Evolutionary conservation across 2,113 vertebrate genomes (phyloP), one percentile per base, ranked within the genome.

Genomic region (Phalacrocorax brasilianus): DNA sequence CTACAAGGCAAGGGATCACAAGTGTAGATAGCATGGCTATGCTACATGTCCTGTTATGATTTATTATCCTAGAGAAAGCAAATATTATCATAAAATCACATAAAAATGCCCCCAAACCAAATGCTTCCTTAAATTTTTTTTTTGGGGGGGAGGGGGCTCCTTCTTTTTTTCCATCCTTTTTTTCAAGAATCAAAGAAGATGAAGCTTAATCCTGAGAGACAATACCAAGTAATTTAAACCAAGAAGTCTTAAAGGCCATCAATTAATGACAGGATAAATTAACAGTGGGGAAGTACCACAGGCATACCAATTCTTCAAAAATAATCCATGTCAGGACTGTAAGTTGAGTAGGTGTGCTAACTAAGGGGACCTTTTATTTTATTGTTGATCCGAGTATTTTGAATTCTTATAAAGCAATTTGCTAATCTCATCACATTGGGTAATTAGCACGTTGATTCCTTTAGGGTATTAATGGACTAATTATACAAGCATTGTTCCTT

Each of bases 61-160:
- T 90, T 87, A 94, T 86, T 85, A 72, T 52, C 89, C 38, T 26
- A 90, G 65, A 56, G 91, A 96, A 97, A 93, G 88, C 68, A 92
- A 97, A 87, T 66, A 49, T 38, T 65, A 67, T 52, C 65, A 92
- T 76, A 88, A 80, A 93, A 70, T n/a, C 52, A 79, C 0, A 3
- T 13, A 35, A 52, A 78, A 89, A 53, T n/a, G 45, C 14, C 13
- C 22, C 22, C 6, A 84, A 85, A 28, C 17, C 44, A 67, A 74
- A 76, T 10, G 8, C 78, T 42, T 62, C 26, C 56, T 52, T 56
- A 16, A 82, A 70, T 62, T 71, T 70, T 80, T 35, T 53, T 49
- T 32, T 52, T 1, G 38, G 38, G 38, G 38, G 38, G 10, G 38
- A 10, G 38, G 38, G 38, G 38, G 38, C 38, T 5, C 5, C 4